Conservation (phyloP, 64 coral and sea anemone genomes). For the Porites lutea region DNA sequence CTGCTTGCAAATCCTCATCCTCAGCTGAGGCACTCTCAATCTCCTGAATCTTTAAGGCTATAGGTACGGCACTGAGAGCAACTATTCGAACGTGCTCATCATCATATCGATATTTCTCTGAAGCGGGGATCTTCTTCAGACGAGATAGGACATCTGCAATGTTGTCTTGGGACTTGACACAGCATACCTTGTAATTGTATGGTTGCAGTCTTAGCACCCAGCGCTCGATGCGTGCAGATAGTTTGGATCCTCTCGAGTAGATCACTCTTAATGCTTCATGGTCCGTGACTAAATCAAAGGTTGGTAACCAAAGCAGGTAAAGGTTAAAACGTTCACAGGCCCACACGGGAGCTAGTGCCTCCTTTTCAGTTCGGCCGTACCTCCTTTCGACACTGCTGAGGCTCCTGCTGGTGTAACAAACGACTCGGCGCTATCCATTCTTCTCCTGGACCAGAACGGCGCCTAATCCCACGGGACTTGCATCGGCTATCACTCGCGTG, state of each 20-base stretch:
- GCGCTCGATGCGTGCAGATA: conserved; percentile 22
- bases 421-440: background rate
- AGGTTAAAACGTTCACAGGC: too few relatives aligned
- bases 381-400: background rate
- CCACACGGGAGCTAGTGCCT: too few relatives aligned
- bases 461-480: conserved; percentile 23
- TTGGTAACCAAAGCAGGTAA: too few relatives aligned
- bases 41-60: too few relatives aligned
- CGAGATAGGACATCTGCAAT: conserved; percentile 52
- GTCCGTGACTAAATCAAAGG: background rate
- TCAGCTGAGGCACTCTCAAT: too few relatives aligned
- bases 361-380: too few relatives aligned
- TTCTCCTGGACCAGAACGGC: conserved; percentile 14
- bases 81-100: background rate
- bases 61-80: too few relatives aligned
- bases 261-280: conserved; percentile 10
- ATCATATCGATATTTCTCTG: background rate
- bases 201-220: conserved; percentile 55
- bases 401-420: conserved; percentile 17
- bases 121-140: background rate
- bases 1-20: too few relatives aligned
- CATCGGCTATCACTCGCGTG: too few relatives aligned
- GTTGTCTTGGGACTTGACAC: conserved; percentile 30
- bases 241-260: background rate
- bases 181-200: conserved; percentile 34